Evolutionary conservation across 2,113 vertebrate species (phyloP).

Genomic region (Sphaerodactylus townsendi): DNA sequence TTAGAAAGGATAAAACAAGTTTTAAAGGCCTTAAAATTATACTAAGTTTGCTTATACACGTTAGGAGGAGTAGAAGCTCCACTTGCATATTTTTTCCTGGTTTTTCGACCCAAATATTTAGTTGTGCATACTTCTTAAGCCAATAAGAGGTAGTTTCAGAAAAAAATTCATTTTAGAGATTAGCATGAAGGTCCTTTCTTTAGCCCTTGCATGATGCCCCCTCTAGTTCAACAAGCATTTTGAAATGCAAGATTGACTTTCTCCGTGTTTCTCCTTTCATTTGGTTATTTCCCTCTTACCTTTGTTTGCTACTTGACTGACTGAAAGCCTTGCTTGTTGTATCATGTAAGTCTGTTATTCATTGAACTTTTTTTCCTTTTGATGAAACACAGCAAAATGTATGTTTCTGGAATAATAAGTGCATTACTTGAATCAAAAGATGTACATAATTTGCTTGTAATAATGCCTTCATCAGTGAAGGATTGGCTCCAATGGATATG

Average conservation of each 20-base stretch:
- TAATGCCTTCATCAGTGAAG: not conserved
- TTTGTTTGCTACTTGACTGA: not conserved
- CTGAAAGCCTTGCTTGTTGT: not conserved
- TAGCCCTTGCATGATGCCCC: not conserved
- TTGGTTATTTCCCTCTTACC: not conserved
- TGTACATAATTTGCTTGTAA: not conserved
- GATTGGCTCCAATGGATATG: not conserved
- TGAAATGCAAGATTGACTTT: constrained; percentile 1
- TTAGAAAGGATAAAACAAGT: not conserved
- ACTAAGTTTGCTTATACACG: not conserved
- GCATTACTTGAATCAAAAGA: not conserved
- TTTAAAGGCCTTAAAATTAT: not conserved
- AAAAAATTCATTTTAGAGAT: not conserved
- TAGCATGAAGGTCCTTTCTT: not conserved
- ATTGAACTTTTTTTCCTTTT: not conserved
- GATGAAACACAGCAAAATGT: not conserved
- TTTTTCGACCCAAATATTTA: not conserved
- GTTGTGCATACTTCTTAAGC: not conserved
- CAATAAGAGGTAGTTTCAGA: not conserved
- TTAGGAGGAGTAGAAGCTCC: not conserved
- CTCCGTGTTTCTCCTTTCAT: not conserved
- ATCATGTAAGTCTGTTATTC: not conserved
- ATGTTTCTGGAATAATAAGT: not conserved
- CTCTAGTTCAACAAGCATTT: not conserved
- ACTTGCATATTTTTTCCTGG: not conserved